Evolutionary conservation across 2,113 vertebrate genomes (phyloP), one percentile per base, ranked within the genome.

Genomic region (Pelmatolapia mariae): DNA sequence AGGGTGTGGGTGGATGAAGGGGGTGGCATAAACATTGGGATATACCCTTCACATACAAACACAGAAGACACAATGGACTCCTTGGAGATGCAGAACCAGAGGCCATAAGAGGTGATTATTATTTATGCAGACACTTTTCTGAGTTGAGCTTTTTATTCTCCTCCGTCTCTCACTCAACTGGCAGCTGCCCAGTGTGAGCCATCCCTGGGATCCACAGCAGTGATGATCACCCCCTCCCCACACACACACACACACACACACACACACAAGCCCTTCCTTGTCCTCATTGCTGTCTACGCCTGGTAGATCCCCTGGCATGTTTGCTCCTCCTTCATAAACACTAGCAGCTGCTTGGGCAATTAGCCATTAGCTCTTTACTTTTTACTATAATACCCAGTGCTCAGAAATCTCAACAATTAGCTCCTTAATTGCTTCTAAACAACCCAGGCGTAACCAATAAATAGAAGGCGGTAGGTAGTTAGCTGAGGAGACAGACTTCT

Each of bases 341-440:
- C 93, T 86, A 93, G 95, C 96, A 97, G 95, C 96, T 96, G 96
- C 95, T 95, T 81, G 86, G 91, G 92, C 95, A 95, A 96, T 96
- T 96, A 97, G 95, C 95, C 93, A 95, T 94, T 93, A 94, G 90
- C 93, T 95, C 91, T 94, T 89, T 92, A 94, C 94, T 95, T 96
- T 96, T 94, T 95, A 95, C 95, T 95, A 92, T 92, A 95, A 95
- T 94, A 94, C 90, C 92, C 93, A 83, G 87, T 95, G 92, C 94
- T 95, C 95, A 90, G 92, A 95, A 94, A 95, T 93, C 92, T 92
- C 92, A 87, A 95, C 95, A 96, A 97, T 97, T 96, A 96, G 93
- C 93, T 94, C 81, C 93, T 95, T 97, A 97, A 97, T 97, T 96
- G 96, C 93, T 89, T 95, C 95, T 96, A 95, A 96, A 96, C 92